Base-by-base conservation (phyloP, 2,797 vertebrate species). In the Thalassophryne amazonica region DNA sequence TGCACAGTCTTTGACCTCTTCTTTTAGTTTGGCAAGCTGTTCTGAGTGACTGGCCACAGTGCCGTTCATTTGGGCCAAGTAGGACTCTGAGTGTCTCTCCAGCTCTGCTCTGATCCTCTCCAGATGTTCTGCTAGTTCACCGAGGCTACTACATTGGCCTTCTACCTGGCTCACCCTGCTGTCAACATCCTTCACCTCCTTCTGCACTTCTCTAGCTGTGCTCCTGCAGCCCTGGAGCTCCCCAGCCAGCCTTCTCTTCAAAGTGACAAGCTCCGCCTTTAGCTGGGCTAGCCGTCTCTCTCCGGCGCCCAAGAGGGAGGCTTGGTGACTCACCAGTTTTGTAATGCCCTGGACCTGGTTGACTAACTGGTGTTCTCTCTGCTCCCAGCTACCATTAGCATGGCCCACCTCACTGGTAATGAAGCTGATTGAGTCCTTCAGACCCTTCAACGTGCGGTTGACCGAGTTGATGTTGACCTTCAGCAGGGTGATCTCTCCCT, bases 391-490 rank as follows among this genome's bases (percentile, higher is more conserved):
- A 2, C 90, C 84, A 57, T 98, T 99, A 40, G 91, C 88, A 0
- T 94, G 92, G 0, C 88, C 83, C 63, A 99, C 72, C 0, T 95
- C 92, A 32, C 91, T 90, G 0, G 93, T 86, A 34, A 95, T 95
- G 58, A 90, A 90, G 37, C 80, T 91, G 21, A 99, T 90, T 0
- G 96, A 97, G 83, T 99, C 94, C 14, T 92, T 93, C 7, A 99
- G 91, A 17, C 96, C 96, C 0, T 95, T 96, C 54, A 99, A 84
- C 0, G 96, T 96, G 58, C 92, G 95, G 83, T 96, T 99, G 18
- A 99, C 87, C 0, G 94, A 94, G 80, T 97, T 95, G 54, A 99
- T 88, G 61, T 98, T 99, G 72, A 99, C 93, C 84, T 98, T 98
- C 3, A 99, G 89, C 35, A 99, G 83, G 3, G 95, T 99, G 76